Percentiles rank a stretch among this genome's conserved stretches.
These are phyloP conservation scores for Ethmia dodecea DNA, from an alignment of 2,888 invertebrate species.

Conservation along the genomic window DNA sequence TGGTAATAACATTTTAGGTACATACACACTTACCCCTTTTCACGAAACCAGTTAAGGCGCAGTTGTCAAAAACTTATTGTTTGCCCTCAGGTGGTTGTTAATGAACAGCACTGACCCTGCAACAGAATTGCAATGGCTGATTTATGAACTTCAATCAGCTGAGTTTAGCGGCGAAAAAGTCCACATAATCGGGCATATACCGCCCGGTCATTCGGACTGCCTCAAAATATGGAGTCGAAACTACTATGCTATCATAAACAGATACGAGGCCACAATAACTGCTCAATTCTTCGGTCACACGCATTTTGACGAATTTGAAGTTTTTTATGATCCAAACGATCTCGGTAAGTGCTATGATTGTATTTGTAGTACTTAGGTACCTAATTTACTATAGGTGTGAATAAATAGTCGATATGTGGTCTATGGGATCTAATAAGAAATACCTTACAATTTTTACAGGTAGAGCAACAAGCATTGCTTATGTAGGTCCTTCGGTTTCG, in stretches of 20 bases:
- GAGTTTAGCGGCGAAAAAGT: conserved; percentile 97
- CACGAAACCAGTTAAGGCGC: neutral
- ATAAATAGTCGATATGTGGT: too few species aligned
- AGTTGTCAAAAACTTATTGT: neutral
- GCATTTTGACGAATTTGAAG: conserved; percentile 95
- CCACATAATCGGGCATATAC: conserved; percentile 98
- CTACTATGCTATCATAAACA: conserved; percentile 91
- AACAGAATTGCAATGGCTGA: conserved; percentile 96
- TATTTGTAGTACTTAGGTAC: too few species aligned
- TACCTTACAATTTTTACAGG: conserved; percentile 60
- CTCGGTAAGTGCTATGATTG: too few species aligned
- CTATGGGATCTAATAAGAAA: too few species aligned
- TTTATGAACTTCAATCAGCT: conserved; percentile 94
- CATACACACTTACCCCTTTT: neutral
- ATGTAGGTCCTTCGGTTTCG: conserved; percentile 96
- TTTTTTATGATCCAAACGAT: conserved; percentile 92
- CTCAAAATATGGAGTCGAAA: conserved; percentile 97
- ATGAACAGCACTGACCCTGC: conserved; percentile 98
- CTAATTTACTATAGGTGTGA: too few species aligned
- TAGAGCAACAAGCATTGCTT: conserved; percentile 91
- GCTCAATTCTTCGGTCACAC: conserved; percentile 98
- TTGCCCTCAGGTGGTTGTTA: conserved; percentile 85
- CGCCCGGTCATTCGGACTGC: conserved; percentile 95
- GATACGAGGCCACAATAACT: conserved; percentile 92
- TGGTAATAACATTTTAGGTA: conserved; percentile 80